A percentile compares a stretch with the other conserved stretches of the same genome.
phyloP scores from a whole-genome alignment of 2,797 vertebrate species.

The Amphiprion clarkii region DNA sequence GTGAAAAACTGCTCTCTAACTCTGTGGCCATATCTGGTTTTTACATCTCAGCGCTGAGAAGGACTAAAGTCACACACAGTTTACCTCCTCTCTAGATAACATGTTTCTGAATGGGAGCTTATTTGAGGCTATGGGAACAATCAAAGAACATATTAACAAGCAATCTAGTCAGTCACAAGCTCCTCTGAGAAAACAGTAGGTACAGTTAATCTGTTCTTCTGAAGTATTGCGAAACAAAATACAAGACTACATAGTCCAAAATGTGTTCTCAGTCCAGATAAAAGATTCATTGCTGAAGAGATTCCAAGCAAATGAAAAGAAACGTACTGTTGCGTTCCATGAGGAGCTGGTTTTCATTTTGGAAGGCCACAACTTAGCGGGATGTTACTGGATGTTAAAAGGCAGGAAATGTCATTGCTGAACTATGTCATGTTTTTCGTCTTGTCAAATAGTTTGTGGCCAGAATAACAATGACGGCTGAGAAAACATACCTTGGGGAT shows the following conservation, averaged over 20 bases:
- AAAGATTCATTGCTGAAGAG: neutral
- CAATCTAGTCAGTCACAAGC: neutral
- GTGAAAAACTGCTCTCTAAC: constrained; percentile 38
- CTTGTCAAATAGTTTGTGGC: constrained; percentile 8
- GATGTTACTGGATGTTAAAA: constrained; percentile 12
- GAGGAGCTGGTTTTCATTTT: constrained; percentile 17
- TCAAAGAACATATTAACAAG: neutral
- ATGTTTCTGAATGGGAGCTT: constrained; percentile 9
- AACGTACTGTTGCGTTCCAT: neutral
- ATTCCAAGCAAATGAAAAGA: constrained; percentile 19
- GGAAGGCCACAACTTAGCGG: neutral
- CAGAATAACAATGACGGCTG: constrained; percentile 8
- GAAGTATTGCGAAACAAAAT: neutral
- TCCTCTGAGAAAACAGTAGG: neutral
- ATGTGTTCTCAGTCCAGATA: neutral
- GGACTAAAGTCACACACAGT: neutral
- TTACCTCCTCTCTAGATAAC: neutral
- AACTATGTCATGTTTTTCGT: constrained; percentile 24
- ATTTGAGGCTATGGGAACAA: neutral
- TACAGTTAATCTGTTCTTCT: constrained; percentile 2
- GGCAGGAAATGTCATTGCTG: constrained; percentile 16
- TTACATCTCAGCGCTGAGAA: constrained; percentile 1
- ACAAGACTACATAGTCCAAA: neutral
- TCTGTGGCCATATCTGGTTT: constrained; percentile 21
- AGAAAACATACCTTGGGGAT: constrained; percentile 10